Base-by-base conservation (phyloP, 2,888 invertebrate genomes). In the Parnassius apollo region DNA sequence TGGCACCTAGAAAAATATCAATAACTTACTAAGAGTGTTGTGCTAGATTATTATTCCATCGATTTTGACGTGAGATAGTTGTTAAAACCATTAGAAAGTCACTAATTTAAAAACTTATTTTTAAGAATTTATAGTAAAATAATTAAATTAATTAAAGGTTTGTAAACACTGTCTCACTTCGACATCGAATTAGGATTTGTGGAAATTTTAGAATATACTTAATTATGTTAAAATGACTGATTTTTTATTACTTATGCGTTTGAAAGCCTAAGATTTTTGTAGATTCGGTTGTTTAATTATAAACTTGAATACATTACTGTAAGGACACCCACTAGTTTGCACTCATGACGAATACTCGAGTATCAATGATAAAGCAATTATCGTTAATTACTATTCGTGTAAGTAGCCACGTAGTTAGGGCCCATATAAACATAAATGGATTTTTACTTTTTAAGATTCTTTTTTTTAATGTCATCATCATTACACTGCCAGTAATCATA, bases 21-120 rank as follows among this genome's bases (percentile, higher is more conserved):
- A 91, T 91, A 91, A 90, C 88, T 89, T 90, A 90, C 86, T 91
- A 90, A 91, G 91, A 91, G 91, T 91, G 91, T 91, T 91, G 91
- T 91, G 91, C 89, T 91, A 91, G 91, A 87, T 79, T 85, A 87
- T 80, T 85, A 88, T 83, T 83, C 80, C 76, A 79, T 83, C 88
- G 88, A 85, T 83, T 76, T 85, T 82, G 88, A 85, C 78, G 87
- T 85, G 89, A 89, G 86, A 90, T 82, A 87, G 83, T 82, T 83
- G 71, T 77, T 75, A 81, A 75, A 78, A 80, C 83, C 81, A 69
- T 86, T 88, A 88, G 87, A 81, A 57, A 91, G 91, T 91, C 91
- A 91, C 85, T 91, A 91, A 89, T 88, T 88, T 88, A 89, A 88
- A 83, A 82, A 78, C 65, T 89, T 86, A 86, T 83, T 82, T 84